Percentiles rank a stretch among this genome's conserved stretches.
These are phyloP conservation scores for Buathra laborator DNA, from an alignment of 2,888 invertebrate species.

Conservation along the genomic window DNA sequence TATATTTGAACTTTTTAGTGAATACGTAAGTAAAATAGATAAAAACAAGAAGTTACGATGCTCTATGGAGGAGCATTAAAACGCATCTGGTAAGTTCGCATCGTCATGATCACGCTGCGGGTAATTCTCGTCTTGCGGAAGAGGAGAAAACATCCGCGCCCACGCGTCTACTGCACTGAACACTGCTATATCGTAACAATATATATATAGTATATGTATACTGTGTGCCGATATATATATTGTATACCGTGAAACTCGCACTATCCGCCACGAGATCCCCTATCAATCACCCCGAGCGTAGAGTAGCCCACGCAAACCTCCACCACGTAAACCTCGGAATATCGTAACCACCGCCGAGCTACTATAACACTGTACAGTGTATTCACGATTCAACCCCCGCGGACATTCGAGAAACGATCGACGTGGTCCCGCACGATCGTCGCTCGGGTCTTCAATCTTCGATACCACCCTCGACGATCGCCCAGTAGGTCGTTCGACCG, in stretches of 20 bases:
- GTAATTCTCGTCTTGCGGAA: conserved; percentile 26
- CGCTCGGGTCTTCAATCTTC: conserved; percentile 62
- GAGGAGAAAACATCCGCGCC: conserved; percentile 41
- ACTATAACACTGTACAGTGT: conserved; percentile 28
- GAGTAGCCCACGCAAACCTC: conserved; percentile 52
- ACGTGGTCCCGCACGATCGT: conserved; percentile 50
- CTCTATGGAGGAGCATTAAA: conserved; percentile 20
- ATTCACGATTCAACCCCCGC: conserved; percentile 26
- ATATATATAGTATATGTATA: not conserved
- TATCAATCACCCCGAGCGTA: conserved; percentile 62
- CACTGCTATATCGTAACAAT: not conserved
- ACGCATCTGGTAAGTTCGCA: conserved; percentile 28
- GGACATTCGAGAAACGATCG: conserved; percentile 62
- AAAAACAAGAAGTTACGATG: not conserved
- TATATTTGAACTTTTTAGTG: not conserved
- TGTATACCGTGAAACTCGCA: conserved; percentile 27
- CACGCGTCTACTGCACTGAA: conserved; percentile 11
- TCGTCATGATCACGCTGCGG: not conserved
- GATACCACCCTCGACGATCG: conserved; percentile 54
- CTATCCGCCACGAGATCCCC: conserved; percentile 60
- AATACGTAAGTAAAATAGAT: not conserved
- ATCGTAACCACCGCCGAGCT: conserved; percentile 60
- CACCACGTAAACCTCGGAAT: conserved; percentile 59
- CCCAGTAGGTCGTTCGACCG: conserved; percentile 10
- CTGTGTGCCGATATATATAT: not conserved